Evolutionary conservation across 1,140 invertebrate genomes (phyloP).

Genomic region (Oreohelix idahoensis): DNA sequence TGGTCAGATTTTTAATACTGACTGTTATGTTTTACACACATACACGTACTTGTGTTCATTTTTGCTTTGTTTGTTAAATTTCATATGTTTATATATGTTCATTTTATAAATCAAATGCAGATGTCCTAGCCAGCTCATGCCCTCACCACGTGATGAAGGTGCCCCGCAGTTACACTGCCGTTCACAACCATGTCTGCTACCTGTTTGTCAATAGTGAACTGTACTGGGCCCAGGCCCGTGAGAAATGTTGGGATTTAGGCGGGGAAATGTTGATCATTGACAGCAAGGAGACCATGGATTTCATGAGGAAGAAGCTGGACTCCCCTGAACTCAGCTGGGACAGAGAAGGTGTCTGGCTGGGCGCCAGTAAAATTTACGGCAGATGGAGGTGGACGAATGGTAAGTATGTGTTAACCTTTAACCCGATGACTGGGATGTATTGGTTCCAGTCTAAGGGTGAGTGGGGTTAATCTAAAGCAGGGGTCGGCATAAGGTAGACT

Average conservation of each 20-base stretch:
- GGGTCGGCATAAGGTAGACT: too few species aligned
- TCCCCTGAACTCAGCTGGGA: slow-evolving; percentile 52
- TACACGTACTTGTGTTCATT: too few species aligned
- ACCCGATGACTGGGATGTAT: too few species aligned
- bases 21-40: too few species aligned
- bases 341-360: slow-evolving; percentile 61
- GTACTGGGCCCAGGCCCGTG: slow-evolving; percentile 55
- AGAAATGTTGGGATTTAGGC: slow-evolving; percentile 54
- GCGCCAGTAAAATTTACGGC: slow-evolving; percentile 46
- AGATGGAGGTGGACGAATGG: slow-evolving; percentile 61
- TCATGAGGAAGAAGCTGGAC: slow-evolving; percentile 53
- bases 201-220: slow-evolving; percentile 57
- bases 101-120: background rate
- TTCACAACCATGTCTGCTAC: slow-evolving; percentile 51
- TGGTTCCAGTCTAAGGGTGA: too few species aligned
- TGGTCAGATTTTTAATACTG: too few species aligned
- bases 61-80: too few species aligned
- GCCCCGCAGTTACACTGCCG: background rate
- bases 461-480: too few species aligned
- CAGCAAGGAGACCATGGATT: slow-evolving; percentile 53
- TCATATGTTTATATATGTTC: too few species aligned
- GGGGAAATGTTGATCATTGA: slow-evolving; percentile 54
- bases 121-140: background rate
- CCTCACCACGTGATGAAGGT: slow-evolving; percentile 14
- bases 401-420: slow-evolving; percentile 27